Base-by-base conservation (phyloP, 1,140 invertebrate species). In the Oncopeltus fasciatus region DNA sequence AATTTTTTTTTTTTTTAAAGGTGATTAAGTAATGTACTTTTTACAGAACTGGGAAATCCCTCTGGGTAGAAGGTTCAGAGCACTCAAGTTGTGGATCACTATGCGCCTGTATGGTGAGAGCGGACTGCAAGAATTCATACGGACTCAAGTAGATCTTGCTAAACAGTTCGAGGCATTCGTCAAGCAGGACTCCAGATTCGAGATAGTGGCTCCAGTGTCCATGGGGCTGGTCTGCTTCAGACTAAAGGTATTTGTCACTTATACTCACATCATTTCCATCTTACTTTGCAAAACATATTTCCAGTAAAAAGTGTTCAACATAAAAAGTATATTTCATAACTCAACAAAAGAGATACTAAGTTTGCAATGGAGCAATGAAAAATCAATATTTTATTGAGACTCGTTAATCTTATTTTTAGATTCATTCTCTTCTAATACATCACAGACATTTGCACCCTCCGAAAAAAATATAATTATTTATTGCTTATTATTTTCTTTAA, bases 71-170 rank as follows among this genome's bases (percentile, higher is more conserved):
- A 77, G 92, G 67, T 97, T 98, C 70, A 80, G 93, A 21, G 83
- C 95, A 0, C 73, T 98, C 4, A 98, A 98, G 74, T 73, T 98
- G 2, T 98, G 95, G 95, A 93, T 95, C 65, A 90, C 93, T 0
- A 72, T 97, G 57, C 80, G 92, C 65, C 77, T 85, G 8, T 86
- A 91, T 66, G 95, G 95, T 0, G 80, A 87, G 1, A 80, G 84
- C 66, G 88, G 88, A 11, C 73, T 97, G 8, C 83, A 89, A 68
- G 78, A 78, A 1, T 81, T 92, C 68, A 86, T 97, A 8, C 76
- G 92, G 65, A 80, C 83, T 57, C 83, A 88, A 26, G 82, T 94
- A 2, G 70, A 71, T 20, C 72, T 95, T 69, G 90, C 91, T 0
- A 75, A 86, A 58, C 74, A 85, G 64, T 93, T 96, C 69, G 87